phyloP scores from a whole-genome alignment of 2,888 invertebrate species.

The Luperina nickerlii region DNA sequence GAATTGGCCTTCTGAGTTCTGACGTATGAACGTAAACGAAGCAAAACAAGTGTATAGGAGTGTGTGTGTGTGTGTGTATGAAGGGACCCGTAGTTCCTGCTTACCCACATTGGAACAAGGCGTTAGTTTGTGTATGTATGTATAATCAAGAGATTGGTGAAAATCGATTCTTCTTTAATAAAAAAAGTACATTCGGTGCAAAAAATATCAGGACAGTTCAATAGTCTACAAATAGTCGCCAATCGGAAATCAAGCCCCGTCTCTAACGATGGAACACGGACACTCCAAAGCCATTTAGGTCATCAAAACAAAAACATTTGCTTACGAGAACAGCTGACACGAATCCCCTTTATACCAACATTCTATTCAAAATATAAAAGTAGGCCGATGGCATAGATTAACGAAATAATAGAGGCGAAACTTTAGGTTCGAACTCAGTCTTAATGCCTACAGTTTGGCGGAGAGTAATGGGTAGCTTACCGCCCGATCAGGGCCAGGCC shows the following conservation, averaged over 20 bases:
- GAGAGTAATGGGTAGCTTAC: too few species aligned
- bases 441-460: too few species aligned
- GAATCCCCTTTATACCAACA: slow-evolving; percentile 62
- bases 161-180: neutral
- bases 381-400: slow-evolving; percentile 56
- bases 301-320: slow-evolving; percentile 62
- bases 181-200: neutral
- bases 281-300: slow-evolving; percentile 50
- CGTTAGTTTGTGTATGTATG: neutral
- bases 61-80: too few species aligned
- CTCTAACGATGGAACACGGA: slow-evolving; percentile 23
- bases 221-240: slow-evolving; percentile 16
- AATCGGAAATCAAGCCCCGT: slow-evolving; percentile 31
- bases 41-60: too few species aligned
- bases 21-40: too few species aligned
- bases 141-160: neutral
- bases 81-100: too few species aligned
- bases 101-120: too few species aligned
- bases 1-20: too few species aligned
- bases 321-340: slow-evolving; percentile 51
- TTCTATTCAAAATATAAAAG: slow-evolving; percentile 69
- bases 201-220: slow-evolving; percentile 23
- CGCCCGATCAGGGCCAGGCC: too few species aligned
- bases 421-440: neutral
- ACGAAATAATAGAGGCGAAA: neutral